Evolutionary conservation across 2,113 vertebrate species (phyloP).

Genomic region (Carassius carassius): DNA sequence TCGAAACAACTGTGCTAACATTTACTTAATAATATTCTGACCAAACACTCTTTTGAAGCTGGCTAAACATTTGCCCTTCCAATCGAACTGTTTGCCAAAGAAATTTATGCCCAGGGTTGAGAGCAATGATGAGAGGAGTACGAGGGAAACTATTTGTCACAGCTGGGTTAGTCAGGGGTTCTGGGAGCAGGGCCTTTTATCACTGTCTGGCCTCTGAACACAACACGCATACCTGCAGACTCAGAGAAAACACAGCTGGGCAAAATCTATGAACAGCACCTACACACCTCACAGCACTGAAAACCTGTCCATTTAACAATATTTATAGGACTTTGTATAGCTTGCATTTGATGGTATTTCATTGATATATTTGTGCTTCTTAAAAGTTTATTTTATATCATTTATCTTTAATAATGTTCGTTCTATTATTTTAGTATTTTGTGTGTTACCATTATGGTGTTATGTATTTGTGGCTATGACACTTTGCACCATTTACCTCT

Average conservation of each 20-base stretch:
- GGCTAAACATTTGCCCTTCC: slow-evolving; percentile 72
- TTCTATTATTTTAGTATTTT: too few relatives aligned
- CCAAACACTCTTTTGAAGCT: slow-evolving; percentile 60
- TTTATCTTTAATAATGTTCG: too few relatives aligned
- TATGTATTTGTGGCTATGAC: too few relatives aligned
- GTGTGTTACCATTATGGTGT: too few relatives aligned
- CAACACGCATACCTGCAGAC: slow-evolving; percentile 45
- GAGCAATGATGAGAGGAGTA: slow-evolving; percentile 61
- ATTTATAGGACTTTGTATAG: not conserved
- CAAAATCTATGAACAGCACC: slow-evolving; percentile 1
- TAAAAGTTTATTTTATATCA: too few relatives aligned
- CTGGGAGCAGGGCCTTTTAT: slow-evolving; percentile 64
- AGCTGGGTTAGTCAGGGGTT: slow-evolving; percentile 67
- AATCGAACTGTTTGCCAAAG: slow-evolving; percentile 72
- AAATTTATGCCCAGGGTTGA: slow-evolving; percentile 72
- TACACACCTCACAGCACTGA: slow-evolving; percentile 36
- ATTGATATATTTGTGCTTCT: too few relatives aligned
- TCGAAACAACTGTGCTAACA: slow-evolving; percentile 60
- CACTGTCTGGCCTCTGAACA: slow-evolving; percentile 56
- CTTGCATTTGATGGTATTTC: too few relatives aligned
- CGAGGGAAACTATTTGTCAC: slow-evolving; percentile 72
- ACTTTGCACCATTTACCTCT: too few relatives aligned
- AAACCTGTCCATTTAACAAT: slow-evolving; percentile 35
- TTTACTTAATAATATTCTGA: slow-evolving; percentile 63
- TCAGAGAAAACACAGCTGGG: slow-evolving; percentile 52